These are phyloP conservation scores for Diarsia mendica DNA, from an alignment of 2,888 invertebrate species.

Conservation along the genomic window DNA sequence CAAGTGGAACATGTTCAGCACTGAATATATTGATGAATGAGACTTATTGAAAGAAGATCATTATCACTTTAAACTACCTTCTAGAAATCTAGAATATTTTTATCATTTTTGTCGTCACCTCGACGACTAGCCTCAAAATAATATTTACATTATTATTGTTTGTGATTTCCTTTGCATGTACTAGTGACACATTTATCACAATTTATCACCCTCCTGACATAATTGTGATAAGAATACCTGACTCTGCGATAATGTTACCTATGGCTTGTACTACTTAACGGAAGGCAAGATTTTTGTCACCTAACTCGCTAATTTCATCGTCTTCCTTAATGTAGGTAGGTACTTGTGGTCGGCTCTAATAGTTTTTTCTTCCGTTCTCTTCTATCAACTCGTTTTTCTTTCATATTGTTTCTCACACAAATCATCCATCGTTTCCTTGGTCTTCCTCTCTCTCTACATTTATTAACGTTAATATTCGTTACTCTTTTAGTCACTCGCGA, in stretches of 20 bases:
- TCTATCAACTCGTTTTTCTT: too few species aligned
- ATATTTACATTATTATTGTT: constrained; percentile 50
- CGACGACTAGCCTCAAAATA: constrained; percentile 16
- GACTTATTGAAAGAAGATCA: not conserved
- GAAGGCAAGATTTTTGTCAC: constrained; percentile 3
- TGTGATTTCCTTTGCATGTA: constrained; percentile 32
- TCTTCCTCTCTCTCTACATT: too few species aligned
- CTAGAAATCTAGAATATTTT: constrained; percentile 1
- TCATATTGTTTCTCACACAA: too few species aligned
- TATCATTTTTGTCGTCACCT: constrained; percentile 4
- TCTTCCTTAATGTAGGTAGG: too few species aligned
- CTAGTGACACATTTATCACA: constrained; percentile 65
- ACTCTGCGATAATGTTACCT: constrained; percentile 30
- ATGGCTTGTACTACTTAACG: constrained; percentile 20
- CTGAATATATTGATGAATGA: not conserved
- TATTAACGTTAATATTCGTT: too few species aligned
- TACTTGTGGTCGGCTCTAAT: too few species aligned
- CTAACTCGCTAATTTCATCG: not conserved
- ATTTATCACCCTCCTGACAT: constrained; percentile 66
- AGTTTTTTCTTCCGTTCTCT: too few species aligned
- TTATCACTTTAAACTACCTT: not conserved
- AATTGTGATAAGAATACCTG: constrained; percentile 59
- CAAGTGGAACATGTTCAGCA: not conserved
- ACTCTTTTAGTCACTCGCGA: too few species aligned
- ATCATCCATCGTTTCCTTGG: too few species aligned